phyloP scores from a whole-genome alignment of 2,797 vertebrate genomes.

The Staurois parvus region DNA sequence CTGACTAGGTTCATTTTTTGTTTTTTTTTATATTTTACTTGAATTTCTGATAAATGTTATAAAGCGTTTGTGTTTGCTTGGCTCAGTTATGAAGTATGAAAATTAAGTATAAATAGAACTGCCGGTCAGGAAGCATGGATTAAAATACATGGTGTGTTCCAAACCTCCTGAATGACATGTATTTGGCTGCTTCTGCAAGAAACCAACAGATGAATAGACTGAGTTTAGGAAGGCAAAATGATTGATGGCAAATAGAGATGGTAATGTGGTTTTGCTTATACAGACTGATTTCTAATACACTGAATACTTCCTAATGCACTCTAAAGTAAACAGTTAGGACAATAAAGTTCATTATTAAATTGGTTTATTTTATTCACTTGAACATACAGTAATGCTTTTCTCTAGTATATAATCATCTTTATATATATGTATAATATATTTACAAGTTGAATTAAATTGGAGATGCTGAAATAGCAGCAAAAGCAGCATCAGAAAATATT shows the following conservation, averaged over 20 bases:
- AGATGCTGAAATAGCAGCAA: no score
- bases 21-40: slow-evolving; percentile 11
- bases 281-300: slow-evolving; percentile 23
- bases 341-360: slow-evolving; percentile 12
- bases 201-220: slow-evolving; percentile 19
- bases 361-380: slow-evolving; percentile 4
- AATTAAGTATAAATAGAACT: slow-evolving; percentile 49
- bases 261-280: slow-evolving; percentile 45
- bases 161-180: slow-evolving; percentile 45
- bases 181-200: slow-evolving; percentile 26
- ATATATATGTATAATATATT: no score
- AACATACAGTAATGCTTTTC: neutral
- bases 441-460: no score
- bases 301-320: slow-evolving; percentile 40
- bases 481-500: no score
- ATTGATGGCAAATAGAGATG: slow-evolving; percentile 45
- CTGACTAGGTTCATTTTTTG: neutral
- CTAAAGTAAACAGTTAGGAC: slow-evolving; percentile 31
- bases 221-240: slow-evolving; percentile 23
- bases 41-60: slow-evolving; percentile 27
- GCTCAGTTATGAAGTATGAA: slow-evolving; percentile 7
- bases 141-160: slow-evolving; percentile 41
- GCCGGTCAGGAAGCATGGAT: slow-evolving; percentile 45
- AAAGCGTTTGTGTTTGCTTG: slow-evolving; percentile 43
- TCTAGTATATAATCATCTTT: neutral